Percentiles rank a stretch among this genome's conserved stretches.
These are phyloP conservation scores for Urosaurus nigricauda DNA, from an alignment of 2,797 vertebrate genomes.

Conservation along the genomic window DNA sequence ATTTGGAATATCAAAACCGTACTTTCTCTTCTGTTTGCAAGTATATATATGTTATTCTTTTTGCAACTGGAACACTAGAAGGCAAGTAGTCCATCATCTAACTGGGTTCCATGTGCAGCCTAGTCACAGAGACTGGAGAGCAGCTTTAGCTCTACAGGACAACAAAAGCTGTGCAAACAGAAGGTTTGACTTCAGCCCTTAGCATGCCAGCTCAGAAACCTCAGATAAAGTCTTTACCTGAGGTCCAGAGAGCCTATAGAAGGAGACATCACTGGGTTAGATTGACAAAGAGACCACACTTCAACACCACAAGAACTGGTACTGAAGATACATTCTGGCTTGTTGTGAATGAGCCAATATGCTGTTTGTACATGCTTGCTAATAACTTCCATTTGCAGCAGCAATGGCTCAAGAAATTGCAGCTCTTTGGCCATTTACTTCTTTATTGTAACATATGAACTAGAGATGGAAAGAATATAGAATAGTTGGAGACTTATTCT, in stretches of 20 bases:
- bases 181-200: neutral
- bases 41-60: neutral
- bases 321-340: neutral
- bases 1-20: neutral
- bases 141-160: neutral
- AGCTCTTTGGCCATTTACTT: neutral
- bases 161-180: neutral
- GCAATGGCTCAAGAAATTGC: neutral
- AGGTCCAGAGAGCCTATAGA: neutral
- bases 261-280: neutral
- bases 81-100: constrained; percentile 8
- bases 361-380: neutral
- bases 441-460: neutral
- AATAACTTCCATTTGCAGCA: neutral
- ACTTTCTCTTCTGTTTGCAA: neutral
- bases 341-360: neutral
- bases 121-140: neutral
- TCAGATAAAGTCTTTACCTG: neutral
- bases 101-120: constrained; percentile 17
- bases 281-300: too few relatives aligned
- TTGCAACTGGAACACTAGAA: neutral
- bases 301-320: neutral
- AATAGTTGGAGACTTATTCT: too few relatives aligned
- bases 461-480: neutral
- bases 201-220: neutral